phyloP scores from a whole-genome alignment of 2,888 invertebrate species.

The Hirtodrosophila confusa region DNA sequence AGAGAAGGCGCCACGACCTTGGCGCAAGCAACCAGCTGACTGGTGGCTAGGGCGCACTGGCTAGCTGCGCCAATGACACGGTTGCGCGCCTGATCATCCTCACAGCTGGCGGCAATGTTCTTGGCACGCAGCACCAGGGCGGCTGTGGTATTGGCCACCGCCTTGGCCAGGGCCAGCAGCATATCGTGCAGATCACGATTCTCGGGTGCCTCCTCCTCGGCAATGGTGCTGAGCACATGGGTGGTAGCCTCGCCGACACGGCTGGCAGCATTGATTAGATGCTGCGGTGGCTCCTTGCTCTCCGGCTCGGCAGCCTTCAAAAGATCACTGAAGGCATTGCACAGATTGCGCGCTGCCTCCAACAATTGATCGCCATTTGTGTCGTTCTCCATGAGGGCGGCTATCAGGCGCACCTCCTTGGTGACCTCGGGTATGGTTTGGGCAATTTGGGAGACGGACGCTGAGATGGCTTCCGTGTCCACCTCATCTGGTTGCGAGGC shows the following conservation, averaged over 20 bases:
- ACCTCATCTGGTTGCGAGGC: constrained; percentile 95
- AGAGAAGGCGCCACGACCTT: constrained; percentile 96
- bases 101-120: constrained; percentile 95
- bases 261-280: constrained; percentile 96
- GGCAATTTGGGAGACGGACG: constrained; percentile 98
- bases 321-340: constrained; percentile 96
- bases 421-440: constrained; percentile 98
- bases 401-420: constrained; percentile 91
- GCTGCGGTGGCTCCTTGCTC: constrained; percentile 96
- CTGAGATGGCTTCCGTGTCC: constrained; percentile 97
- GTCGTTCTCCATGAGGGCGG: constrained; percentile 96
- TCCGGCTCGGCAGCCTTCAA: constrained; percentile 98
- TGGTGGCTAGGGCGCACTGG: constrained; percentile 98
- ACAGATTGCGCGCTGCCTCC: constrained; percentile 96
- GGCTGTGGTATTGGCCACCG: constrained; percentile 98
- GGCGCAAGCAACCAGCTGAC: constrained; percentile 98
- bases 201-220: constrained; percentile 95
- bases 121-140: constrained; percentile 98
- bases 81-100: constrained; percentile 86
- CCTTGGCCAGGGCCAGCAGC: constrained; percentile 96
- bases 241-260: constrained; percentile 98
- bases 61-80: constrained; percentile 97
- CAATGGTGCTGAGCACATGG: constrained; percentile 95
- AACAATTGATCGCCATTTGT: constrained; percentile 93
- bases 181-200: constrained; percentile 95